Evolutionary conservation across 2,888 invertebrate genomes (phyloP).

Genomic region (Mimas tiliae): DNA sequence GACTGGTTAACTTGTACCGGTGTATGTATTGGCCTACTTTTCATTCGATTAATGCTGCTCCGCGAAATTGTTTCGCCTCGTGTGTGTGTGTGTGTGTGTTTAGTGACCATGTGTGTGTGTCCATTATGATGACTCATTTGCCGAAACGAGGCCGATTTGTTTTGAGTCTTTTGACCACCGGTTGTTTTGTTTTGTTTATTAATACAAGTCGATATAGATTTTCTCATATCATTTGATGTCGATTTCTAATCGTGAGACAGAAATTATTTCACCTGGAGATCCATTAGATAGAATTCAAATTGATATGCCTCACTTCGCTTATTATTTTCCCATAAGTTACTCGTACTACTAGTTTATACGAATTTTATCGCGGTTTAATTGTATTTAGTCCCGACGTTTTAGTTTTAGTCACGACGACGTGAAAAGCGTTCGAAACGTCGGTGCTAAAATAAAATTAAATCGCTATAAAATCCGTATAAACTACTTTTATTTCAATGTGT

Average conservation of each 20-base stretch:
- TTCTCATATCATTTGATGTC: neutral
- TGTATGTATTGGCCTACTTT: constrained; percentile 22
- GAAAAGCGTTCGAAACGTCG: no score
- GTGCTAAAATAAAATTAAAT: no score
- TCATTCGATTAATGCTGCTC: constrained; percentile 24
- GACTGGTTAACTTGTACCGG: constrained; percentile 6
- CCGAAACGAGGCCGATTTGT: constrained; percentile 20
- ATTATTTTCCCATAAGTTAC: no score
- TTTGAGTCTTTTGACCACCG: constrained; percentile 9
- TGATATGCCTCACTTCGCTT: no score
- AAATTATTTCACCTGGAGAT: no score
- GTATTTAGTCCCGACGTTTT: no score
- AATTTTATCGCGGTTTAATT: no score
- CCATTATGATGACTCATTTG: constrained; percentile 11
- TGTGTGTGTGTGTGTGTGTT: neutral
- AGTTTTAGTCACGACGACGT: no score
- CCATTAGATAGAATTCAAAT: no score
- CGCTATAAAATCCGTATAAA: no score
- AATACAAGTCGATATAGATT: neutral
- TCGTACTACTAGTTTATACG: no score
- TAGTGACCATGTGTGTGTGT: neutral
- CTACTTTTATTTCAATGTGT: no score
- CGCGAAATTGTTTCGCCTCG: constrained; percentile 22
- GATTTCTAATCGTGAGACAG: neutral
- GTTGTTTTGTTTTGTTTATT: constrained; percentile 1